phyloP scores from a whole-genome alignment of 2,113 vertebrate species.

The Tachycineta bicolor region DNA sequence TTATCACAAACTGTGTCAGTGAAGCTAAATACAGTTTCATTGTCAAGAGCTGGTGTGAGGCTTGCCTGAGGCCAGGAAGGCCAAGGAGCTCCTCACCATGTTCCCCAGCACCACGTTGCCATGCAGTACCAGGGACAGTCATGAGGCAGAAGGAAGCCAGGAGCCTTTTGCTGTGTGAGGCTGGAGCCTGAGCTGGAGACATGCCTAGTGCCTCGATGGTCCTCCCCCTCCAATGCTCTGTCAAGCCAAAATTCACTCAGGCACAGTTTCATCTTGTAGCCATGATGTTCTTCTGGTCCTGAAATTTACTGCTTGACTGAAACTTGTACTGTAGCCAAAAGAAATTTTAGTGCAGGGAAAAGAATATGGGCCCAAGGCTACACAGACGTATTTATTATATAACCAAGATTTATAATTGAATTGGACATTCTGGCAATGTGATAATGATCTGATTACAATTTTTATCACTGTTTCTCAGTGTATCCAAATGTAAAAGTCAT shows the following conservation, averaged over 20 bases:
- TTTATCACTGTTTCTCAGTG: conserved; percentile 22
- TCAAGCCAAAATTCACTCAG: neutral
- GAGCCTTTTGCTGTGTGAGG: neutral
- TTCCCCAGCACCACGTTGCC: neutral
- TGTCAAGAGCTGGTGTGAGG: neutral
- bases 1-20: neutral
- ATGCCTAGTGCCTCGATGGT: neutral
- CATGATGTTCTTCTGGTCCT: neutral
- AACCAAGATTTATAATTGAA: conserved; percentile 32
- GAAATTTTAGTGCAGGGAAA: neutral
- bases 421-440: neutral
- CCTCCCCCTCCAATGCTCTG: neutral
- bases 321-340: neutral
- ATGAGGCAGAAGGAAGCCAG: neutral
- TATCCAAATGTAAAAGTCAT: neutral
- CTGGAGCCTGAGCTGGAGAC: neutral
- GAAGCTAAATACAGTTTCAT: neutral
- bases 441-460: conserved; percentile 31
- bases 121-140: neutral
- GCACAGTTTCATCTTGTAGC: neutral
- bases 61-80: neutral
- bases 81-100: accelerated
- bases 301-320: neutral
- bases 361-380: neutral
- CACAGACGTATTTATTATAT: neutral